Percentiles rank a stretch among this genome's conserved stretches.
Evolutionary conservation across 1,140 invertebrate species (phyloP).

Genomic region (Tetragonula clypearis): DNA sequence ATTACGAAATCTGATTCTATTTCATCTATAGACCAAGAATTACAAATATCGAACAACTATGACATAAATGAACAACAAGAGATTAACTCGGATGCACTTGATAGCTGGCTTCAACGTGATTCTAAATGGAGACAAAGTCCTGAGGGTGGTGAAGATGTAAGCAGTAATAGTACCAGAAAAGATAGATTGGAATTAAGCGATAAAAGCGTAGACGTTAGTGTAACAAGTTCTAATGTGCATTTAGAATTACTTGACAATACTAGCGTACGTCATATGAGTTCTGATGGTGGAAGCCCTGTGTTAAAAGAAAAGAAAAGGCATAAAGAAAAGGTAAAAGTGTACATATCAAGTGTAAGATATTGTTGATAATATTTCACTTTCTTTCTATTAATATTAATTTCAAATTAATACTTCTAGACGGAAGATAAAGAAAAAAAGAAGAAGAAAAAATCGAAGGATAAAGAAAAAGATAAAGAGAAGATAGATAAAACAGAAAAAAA

Average conservation of each 20-base stretch:
- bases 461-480: slow-evolving; percentile 80
- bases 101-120: slow-evolving; percentile 83
- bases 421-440: slow-evolving; percentile 83
- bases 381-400: background rate
- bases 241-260: slow-evolving; percentile 81
- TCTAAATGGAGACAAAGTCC: slow-evolving; percentile 84
- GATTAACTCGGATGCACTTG: slow-evolving; percentile 82
- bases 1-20: slow-evolving; percentile 74
- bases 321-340: slow-evolving; percentile 83
- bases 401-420: slow-evolving; percentile 75
- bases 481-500: slow-evolving; percentile 76
- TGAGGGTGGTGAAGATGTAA: slow-evolving; percentile 84
- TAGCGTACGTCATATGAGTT: slow-evolving; percentile 79
- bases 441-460: slow-evolving; percentile 80
- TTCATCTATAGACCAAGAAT: slow-evolving; percentile 79
- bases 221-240: slow-evolving; percentile 83
- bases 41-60: slow-evolving; percentile 75
- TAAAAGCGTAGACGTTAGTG: slow-evolving; percentile 81
- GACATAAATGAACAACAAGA: slow-evolving; percentile 80
- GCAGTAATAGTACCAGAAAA: slow-evolving; percentile 77
- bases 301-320: slow-evolving; percentile 83
- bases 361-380: background rate
- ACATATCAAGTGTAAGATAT: slow-evolving; percentile 4
- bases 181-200: slow-evolving; percentile 82
- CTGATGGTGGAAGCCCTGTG: slow-evolving; percentile 79